phyloP scores from a whole-genome alignment of 2,113 vertebrate genomes.

The Labeo catla region DNA sequence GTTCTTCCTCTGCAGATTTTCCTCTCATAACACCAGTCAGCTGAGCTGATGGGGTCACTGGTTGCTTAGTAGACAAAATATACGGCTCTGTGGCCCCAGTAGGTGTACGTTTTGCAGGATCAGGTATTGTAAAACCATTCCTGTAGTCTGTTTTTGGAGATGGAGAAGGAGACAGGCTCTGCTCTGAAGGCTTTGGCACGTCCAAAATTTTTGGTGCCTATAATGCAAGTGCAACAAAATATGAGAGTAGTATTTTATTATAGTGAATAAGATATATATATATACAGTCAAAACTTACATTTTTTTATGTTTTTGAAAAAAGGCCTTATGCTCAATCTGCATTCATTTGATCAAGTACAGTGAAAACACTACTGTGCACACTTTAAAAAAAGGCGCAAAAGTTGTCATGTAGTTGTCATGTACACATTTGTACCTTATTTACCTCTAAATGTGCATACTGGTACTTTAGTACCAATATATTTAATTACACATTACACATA shows the following conservation, averaged over 20 bases:
- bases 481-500: no score
- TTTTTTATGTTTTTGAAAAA: no score
- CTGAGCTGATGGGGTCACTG: slow-evolving; percentile 33
- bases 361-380: no score
- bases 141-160: slow-evolving; percentile 13
- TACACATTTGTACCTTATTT: no score
- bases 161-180: neutral
- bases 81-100: slow-evolving; percentile 3
- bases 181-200: neutral
- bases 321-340: no score
- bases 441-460: no score
- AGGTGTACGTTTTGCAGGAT: slow-evolving; percentile 22
- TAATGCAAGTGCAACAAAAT: neutral
- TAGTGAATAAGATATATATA: neutral
- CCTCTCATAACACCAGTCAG: slow-evolving; percentile 37
- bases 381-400: no score
- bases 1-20: slow-evolving; percentile 46
- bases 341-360: no score
- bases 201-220: slow-evolving; percentile 22
- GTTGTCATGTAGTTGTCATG: no score
- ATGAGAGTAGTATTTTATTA: neutral
- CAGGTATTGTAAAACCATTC: slow-evolving; percentile 44
- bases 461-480: no score
- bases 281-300: no score
- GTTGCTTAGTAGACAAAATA: neutral